Conservation (phyloP, 53 echinoderm and acorn worm genomes). For the Actinopyga echinites region DNA sequence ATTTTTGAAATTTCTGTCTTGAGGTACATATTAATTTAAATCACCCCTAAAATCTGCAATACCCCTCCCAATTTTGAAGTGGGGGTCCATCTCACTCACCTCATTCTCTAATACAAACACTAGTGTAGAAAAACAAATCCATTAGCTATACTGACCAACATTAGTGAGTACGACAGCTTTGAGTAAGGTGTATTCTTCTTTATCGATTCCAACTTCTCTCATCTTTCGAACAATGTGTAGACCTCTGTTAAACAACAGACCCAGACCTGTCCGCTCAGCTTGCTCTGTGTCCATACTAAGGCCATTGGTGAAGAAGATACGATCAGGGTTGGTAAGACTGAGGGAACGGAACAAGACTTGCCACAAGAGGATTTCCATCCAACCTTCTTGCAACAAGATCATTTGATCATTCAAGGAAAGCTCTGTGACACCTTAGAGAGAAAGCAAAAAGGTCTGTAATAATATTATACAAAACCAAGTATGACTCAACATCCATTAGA, state of each 20-base stretch:
- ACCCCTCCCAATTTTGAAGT: no score
- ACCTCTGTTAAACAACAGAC: slow-evolving; percentile 49
- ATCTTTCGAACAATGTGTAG: slow-evolving; percentile 65
- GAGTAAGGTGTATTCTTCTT: slow-evolving; percentile 76
- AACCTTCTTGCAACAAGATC: slow-evolving; percentile 82
- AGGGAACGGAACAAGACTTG: slow-evolving; percentile 82
- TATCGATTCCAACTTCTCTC: slow-evolving; percentile 69
- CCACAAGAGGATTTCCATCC: slow-evolving; percentile 91
- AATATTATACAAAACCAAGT: no score
- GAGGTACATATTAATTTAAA: no score
- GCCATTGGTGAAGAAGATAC: slow-evolving; percentile 78
- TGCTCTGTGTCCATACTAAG: slow-evolving; percentile 70
- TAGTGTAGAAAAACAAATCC: neutral
- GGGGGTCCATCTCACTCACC: no score
- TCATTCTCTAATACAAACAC: no score
- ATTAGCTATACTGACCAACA: slow-evolving; percentile 57
- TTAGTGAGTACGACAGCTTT: slow-evolving; percentile 81
- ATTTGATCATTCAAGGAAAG: slow-evolving; percentile 82
- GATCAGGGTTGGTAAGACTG: slow-evolving; percentile 60
- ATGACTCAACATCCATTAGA: no score
- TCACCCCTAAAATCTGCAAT: no score
- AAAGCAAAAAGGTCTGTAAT: neutral
- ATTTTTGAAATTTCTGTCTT: no score
- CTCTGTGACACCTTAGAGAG: slow-evolving; percentile 66
- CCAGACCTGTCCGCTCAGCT: slow-evolving; percentile 61